Conservation (phyloP, 2,888 invertebrate species). For the Rotaria socialis region DNA sequence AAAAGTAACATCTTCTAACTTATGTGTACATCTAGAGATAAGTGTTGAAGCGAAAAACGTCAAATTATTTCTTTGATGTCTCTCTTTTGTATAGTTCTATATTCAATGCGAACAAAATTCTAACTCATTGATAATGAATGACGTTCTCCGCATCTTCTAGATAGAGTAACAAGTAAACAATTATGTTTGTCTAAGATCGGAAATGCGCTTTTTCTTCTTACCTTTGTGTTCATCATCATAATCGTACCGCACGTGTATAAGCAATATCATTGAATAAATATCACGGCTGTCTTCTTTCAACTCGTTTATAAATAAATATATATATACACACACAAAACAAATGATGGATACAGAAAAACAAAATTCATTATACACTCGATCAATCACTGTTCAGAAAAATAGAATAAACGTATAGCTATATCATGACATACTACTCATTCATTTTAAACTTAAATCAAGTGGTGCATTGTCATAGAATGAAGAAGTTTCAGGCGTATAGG, state of each 20-base stretch:
- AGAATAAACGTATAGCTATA: not conserved
- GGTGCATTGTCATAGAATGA: not conserved
- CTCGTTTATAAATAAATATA: not conserved
- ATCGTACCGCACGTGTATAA: not conserved
- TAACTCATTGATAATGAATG: not conserved
- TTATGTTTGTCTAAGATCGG: constrained; percentile 1
- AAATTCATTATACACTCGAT: not conserved
- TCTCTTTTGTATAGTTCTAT: too few relatives aligned
- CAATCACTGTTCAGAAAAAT: not conserved
- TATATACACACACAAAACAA: not conserved
- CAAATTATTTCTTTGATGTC: too few relatives aligned
- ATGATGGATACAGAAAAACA: not conserved
- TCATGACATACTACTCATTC: not conserved
- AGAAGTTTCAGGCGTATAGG: not conserved
- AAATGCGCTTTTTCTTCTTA: not conserved
- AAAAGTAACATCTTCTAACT: too few relatives aligned
- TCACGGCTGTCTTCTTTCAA: not conserved
- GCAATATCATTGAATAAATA: not conserved
- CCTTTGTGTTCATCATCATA: not conserved
- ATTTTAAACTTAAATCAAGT: constrained; percentile 8
- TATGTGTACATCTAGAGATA: too few relatives aligned
- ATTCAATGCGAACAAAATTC: too few relatives aligned
- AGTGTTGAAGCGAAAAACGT: too few relatives aligned
- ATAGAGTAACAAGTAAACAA: not conserved
- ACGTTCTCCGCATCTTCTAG: not conserved